Evolutionary conservation across 1,140 invertebrate genomes (phyloP).

Genomic region (Lepidotrigona ventralis): DNA sequence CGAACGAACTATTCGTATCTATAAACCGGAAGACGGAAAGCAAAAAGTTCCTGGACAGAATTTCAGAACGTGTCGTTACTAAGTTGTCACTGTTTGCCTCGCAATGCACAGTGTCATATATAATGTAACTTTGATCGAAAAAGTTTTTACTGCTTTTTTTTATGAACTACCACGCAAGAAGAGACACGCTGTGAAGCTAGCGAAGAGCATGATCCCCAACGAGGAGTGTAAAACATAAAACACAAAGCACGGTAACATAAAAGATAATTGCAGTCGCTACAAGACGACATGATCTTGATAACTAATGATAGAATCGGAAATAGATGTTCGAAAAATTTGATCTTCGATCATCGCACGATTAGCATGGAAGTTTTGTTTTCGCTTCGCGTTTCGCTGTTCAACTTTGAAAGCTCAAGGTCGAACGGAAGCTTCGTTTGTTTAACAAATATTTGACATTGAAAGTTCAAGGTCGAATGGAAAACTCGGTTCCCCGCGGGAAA

Average conservation of each 20-base stretch:
- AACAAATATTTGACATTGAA: neutral
- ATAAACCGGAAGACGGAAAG: slow-evolving; percentile 23
- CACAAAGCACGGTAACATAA: neutral
- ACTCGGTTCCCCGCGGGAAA: neutral
- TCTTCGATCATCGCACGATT: no score
- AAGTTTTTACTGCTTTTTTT: slow-evolving; percentile 26
- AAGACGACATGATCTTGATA: no score
- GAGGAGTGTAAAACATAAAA: neutral
- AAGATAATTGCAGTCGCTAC: neutral
- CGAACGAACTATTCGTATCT: neutral
- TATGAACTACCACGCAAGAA: neutral
- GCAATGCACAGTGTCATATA: slow-evolving; percentile 34
- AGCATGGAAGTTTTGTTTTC: neutral
- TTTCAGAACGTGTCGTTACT: slow-evolving; percentile 28
- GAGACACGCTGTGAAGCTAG: neutral
- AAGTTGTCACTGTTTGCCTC: slow-evolving; percentile 27
- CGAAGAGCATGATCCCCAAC: neutral
- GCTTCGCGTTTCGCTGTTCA: no score
- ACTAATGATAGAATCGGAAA: no score
- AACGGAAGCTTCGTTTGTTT: neutral
- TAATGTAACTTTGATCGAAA: slow-evolving; percentile 47
- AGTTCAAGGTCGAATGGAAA: neutral
- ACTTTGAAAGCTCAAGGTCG: neutral
- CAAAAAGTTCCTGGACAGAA: slow-evolving; percentile 23
- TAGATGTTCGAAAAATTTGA: no score